Evolutionary conservation across 1,140 invertebrate species (phyloP).

Genomic region (Drosophila tropicalis): DNA sequence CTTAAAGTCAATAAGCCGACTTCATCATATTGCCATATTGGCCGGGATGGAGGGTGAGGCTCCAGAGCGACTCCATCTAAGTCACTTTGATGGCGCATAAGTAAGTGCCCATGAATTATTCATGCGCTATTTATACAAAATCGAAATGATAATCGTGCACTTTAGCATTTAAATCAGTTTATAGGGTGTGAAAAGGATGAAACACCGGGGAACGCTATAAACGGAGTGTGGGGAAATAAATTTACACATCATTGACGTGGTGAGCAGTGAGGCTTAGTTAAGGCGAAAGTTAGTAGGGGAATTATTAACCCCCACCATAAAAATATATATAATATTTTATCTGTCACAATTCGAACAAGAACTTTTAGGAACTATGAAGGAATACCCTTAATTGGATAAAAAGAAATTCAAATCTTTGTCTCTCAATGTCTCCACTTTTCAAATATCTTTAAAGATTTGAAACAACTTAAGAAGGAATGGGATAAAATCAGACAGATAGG

Average conservation of each 20-base stretch:
- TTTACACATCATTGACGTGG: slow-evolving; percentile 42
- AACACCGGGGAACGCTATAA: neutral
- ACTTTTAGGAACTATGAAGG: neutral
- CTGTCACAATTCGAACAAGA: neutral
- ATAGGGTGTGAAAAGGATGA: slow-evolving; percentile 11
- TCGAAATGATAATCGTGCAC: slow-evolving; percentile 80
- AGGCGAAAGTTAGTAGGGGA: neutral
- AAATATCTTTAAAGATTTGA: too few relatives aligned
- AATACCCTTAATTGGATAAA: too few relatives aligned
- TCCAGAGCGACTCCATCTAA: slow-evolving; percentile 22
- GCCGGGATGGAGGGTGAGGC: neutral
- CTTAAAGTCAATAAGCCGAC: slow-evolving; percentile 64
- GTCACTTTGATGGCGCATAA: slow-evolving; percentile 79
- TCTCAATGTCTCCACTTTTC: too few relatives aligned
- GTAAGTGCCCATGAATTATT: slow-evolving; percentile 76
- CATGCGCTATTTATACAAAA: slow-evolving; percentile 77
- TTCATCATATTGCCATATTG: slow-evolving; percentile 64
- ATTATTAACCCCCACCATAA: neutral
- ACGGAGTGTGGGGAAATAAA: slow-evolving; percentile 41
- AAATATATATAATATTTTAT: neutral
- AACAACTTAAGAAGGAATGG: too few relatives aligned
- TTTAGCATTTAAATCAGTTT: slow-evolving; percentile 79
- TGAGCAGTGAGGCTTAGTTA: neutral
- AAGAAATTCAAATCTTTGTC: too few relatives aligned
- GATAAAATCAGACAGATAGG: too few relatives aligned